Evolutionary conservation across 2,888 invertebrate genomes (phyloP).

Genomic region (Drepana falcataria): DNA sequence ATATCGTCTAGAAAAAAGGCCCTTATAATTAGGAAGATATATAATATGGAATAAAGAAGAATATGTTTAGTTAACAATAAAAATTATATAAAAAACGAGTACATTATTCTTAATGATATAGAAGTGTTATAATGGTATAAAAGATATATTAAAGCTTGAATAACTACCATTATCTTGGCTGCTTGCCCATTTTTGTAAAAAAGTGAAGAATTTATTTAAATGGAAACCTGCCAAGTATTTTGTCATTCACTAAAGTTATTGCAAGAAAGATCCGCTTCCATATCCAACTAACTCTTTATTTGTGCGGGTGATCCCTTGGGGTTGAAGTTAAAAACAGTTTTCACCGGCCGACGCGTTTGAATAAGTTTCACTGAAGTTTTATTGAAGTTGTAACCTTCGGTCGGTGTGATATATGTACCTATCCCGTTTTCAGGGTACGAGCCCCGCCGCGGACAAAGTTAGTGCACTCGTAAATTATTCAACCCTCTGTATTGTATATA

Average conservation of each 20-base stretch:
- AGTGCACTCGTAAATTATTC: constrained; percentile 74
- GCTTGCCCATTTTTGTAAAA: constrained; percentile 29
- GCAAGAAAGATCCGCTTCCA: constrained; percentile 50
- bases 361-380: constrained; percentile 53
- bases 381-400: constrained; percentile 64
- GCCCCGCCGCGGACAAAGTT: constrained; percentile 59
- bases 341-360: constrained; percentile 57
- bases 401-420: constrained; percentile 66
- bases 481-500: constrained; percentile 51
- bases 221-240: constrained; percentile 37
- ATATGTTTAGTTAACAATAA: no score
- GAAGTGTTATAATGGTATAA: no score
- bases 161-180: constrained; percentile 30
- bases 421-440: constrained; percentile 49
- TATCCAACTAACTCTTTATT: constrained; percentile 68
- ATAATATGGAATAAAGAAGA: no score
- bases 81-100: no score
- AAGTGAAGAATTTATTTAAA: constrained; percentile 33
- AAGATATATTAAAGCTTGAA: constrained; percentile 5
- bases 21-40: no score
- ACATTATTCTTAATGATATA: no score
- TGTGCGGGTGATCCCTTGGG: constrained; percentile 63
- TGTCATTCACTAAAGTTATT: constrained; percentile 40
- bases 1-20: no score
- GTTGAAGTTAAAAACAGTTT: constrained; percentile 73